A percentile compares a stretch with the other conserved stretches of the same genome.
These are phyloP conservation scores for Scomberomorus guttatus DNA, from an alignment of 2,797 vertebrate species.

Conservation along the genomic window DNA sequence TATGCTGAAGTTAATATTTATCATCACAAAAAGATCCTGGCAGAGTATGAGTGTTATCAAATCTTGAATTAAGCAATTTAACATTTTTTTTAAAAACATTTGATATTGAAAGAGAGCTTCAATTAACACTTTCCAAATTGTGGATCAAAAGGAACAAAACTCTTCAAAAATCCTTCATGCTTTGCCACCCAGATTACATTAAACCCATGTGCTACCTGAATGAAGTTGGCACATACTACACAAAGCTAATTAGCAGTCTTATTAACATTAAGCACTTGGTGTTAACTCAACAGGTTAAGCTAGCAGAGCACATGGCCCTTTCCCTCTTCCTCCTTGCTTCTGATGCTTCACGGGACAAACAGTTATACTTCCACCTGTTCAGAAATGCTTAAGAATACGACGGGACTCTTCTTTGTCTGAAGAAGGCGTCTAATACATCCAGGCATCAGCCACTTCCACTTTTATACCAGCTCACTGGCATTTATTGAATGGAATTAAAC, in stretches of 20 bases:
- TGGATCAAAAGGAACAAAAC: not conserved
- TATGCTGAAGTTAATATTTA: not conserved
- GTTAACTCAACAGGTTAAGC: constrained; percentile 68
- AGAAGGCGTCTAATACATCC: not conserved
- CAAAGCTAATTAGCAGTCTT: constrained; percentile 72
- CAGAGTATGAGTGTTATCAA: not conserved
- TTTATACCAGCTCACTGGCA: constrained; percentile 25
- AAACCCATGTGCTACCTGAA: constrained; percentile 42
- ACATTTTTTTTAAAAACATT: not conserved
- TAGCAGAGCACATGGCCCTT: constrained; percentile 45
- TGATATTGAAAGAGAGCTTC: not conserved
- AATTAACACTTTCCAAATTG: not conserved
- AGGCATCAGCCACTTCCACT: constrained; percentile 26
- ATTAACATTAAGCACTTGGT: constrained; percentile 64
- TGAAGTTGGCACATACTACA: constrained; percentile 60
- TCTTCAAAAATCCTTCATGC: not conserved
- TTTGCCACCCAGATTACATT: constrained; percentile 1
- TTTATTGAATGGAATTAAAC: constrained; percentile 28
- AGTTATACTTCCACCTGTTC: constrained; percentile 59
- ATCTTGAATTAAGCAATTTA: not conserved
- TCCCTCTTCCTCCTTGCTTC: constrained; percentile 22
- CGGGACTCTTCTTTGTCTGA: constrained; percentile 5
- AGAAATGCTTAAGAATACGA: constrained; percentile 15
- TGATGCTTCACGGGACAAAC: constrained; percentile 17
- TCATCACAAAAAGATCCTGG: not conserved